phyloP scores from a whole-genome alignment of 2,113 vertebrate species.

The Tupaia tana region DNA sequence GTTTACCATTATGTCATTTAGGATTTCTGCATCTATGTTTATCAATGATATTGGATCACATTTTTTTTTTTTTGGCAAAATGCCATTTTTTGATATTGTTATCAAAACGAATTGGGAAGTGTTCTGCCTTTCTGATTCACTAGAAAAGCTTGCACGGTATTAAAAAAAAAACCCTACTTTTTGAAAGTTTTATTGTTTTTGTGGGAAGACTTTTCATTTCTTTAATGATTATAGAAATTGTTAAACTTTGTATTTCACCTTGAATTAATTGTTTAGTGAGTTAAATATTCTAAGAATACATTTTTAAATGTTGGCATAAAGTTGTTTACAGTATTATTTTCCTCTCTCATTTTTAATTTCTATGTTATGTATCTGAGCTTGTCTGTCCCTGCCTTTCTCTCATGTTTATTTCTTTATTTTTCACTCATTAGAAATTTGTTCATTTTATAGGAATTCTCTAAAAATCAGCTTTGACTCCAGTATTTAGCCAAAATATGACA shows the following conservation, averaged over 20 bases:
- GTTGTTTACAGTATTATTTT: neutral
- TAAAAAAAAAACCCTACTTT: constrained; percentile 6
- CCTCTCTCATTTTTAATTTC: neutral
- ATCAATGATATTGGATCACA: neutral
- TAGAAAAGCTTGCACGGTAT: neutral
- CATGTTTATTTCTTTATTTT: neutral
- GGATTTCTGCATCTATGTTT: neutral
- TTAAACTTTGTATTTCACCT: neutral
- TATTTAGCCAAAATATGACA: neutral
- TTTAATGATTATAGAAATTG: neutral
- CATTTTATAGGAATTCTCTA: neutral
- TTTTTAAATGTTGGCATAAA: neutral
- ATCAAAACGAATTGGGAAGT: neutral
- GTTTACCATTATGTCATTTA: neutral
- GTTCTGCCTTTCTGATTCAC: neutral
- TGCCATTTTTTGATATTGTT: neutral
- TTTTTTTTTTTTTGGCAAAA: neutral
- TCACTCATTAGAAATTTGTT: neutral
- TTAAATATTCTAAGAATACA: neutral
- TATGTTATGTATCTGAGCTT: neutral
- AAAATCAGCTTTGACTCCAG: neutral
- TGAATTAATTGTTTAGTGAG: neutral
- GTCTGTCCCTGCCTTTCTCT: neutral
- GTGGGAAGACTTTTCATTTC: neutral
- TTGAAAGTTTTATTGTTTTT: neutral